These are phyloP conservation scores for Hippocampus abdominalis DNA, from an alignment of 2,113 vertebrate genomes.

Conservation along the genomic window DNA sequence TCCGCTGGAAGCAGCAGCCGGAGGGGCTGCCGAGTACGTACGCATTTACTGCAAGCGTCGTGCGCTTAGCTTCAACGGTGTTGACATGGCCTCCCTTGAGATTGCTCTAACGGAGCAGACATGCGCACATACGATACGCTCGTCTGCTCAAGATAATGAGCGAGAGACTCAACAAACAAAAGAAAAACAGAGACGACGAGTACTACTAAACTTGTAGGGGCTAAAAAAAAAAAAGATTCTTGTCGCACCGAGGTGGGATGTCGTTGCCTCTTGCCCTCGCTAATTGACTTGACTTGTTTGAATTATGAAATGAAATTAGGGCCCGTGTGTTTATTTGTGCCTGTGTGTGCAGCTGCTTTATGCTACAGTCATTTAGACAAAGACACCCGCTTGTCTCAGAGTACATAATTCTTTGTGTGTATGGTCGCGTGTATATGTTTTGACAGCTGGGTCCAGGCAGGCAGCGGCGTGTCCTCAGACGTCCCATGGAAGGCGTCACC, in stretches of 20 bases:
- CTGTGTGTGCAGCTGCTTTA: constrained; percentile 45
- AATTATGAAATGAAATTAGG: constrained; percentile 26
- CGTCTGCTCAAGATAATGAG: constrained; percentile 27
- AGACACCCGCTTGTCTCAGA: constrained; percentile 52
- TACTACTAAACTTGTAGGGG: background rate
- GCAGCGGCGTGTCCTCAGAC: constrained; percentile 56
- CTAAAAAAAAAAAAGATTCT: constrained; percentile 15
- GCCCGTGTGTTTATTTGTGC: constrained; percentile 7
- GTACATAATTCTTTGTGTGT: constrained; percentile 25
- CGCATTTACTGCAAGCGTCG: constrained; percentile 41
- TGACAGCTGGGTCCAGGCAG: constrained; percentile 62
- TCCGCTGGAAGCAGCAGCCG: constrained; percentile 39
- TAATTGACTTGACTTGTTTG: constrained; percentile 17
- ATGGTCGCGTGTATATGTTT: constrained; percentile 46
- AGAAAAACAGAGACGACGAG: constrained; percentile 10
- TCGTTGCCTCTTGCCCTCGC: background rate
- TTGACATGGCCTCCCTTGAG: constrained; percentile 53
- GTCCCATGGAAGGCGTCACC: constrained; percentile 54
- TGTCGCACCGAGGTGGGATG: background rate
- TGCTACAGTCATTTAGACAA: constrained; percentile 65
- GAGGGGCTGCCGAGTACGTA: constrained; percentile 36
- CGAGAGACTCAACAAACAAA: constrained; percentile 18
- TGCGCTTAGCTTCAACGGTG: constrained; percentile 64
- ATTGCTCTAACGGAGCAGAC: constrained; percentile 69
- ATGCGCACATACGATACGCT: constrained; percentile 24